A percentile compares a stretch with the other conserved stretches of the same genome.
These are phyloP conservation scores for Catharus minimus DNA, from an alignment of 2,113 vertebrate species.

Conservation along the genomic window DNA sequence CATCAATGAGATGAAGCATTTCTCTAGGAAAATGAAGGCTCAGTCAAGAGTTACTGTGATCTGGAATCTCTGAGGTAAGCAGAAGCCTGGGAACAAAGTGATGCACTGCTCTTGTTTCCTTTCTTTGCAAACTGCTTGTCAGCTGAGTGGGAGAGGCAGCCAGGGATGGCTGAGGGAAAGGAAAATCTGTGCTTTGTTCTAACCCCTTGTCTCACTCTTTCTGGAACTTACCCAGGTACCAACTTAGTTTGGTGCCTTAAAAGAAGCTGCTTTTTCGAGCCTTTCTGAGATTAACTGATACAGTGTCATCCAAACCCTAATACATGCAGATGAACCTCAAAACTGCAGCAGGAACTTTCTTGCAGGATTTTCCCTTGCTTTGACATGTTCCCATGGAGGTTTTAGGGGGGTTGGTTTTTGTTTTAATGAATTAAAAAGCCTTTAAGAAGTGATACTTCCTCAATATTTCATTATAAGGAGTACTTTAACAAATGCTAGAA, in stretches of 20 bases:
- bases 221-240: not conserved
- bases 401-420: not conserved
- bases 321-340: not conserved
- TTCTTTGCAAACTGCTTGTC: slow-evolving; percentile 1
- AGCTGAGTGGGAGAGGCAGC: slow-evolving; percentile 13
- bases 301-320: not conserved
- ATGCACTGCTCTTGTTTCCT: not conserved
- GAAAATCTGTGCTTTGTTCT: not conserved
- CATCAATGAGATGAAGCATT: not conserved
- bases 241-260: not conserved
- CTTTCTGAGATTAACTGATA: not conserved
- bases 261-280: not conserved
- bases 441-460: not conserved
- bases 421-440: slow-evolving; percentile 6
- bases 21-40: slow-evolving; percentile 8
- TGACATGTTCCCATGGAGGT: not conserved
- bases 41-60: not conserved
- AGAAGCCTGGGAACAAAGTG: not conserved
- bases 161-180: not conserved
- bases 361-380: not conserved
- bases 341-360: not conserved
- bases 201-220: not conserved
- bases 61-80: slow-evolving; percentile 11
- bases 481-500: slow-evolving; percentile 63
- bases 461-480: slow-evolving; percentile 49